Conservation (phyloP, 1,140 invertebrate genomes). For the Aporrectodea caliginosa region DNA sequence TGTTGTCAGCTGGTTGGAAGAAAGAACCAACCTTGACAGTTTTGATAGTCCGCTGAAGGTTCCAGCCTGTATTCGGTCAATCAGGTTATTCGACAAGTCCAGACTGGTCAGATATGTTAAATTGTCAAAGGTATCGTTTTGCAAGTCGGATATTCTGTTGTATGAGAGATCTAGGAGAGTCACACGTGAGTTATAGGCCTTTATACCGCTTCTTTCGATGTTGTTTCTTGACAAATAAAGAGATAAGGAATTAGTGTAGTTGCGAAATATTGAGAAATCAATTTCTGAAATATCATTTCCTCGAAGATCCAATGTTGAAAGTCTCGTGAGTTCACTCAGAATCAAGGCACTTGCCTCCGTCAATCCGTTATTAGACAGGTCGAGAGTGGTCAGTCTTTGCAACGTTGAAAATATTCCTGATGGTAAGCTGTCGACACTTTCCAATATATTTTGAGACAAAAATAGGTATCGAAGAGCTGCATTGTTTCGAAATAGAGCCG, state of each 20-base stretch:
- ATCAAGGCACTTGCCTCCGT: neutral
- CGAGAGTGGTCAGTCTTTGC: neutral
- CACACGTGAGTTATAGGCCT: neutral
- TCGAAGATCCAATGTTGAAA: neutral
- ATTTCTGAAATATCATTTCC: neutral
- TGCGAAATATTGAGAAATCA: neutral
- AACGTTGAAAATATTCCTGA: neutral
- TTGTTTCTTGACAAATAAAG: neutral
- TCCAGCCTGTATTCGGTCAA: neutral
- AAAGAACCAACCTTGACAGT: neutral
- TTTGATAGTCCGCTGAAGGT: neutral
- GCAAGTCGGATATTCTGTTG: neutral
- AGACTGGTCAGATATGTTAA: neutral
- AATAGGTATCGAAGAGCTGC: neutral
- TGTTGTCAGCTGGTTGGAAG: neutral
- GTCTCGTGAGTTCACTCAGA: neutral
- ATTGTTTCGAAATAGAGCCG: neutral
- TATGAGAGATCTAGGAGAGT: neutral
- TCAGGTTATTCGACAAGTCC: neutral
- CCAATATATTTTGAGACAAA: neutral
- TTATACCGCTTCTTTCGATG: neutral
- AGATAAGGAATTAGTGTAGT: neutral
- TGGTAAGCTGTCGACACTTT: neutral
- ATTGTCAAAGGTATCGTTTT: neutral
- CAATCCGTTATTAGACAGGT: neutral